Evolutionary conservation across 2,888 invertebrate genomes (phyloP), one percentile per base, ranked within the genome.

Genomic region (Pammene fasciana): DNA sequence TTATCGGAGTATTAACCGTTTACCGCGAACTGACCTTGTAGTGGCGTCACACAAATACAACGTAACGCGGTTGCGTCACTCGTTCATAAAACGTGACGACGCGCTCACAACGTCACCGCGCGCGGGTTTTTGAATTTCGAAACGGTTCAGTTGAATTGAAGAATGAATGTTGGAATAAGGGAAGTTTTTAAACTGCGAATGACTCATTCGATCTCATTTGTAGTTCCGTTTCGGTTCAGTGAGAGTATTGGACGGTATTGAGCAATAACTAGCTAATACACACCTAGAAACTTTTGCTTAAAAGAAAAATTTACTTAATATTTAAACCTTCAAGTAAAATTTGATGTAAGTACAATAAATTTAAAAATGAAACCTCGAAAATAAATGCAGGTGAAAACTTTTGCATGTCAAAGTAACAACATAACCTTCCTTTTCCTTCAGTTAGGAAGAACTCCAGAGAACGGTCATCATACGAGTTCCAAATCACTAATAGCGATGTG

Each of bases 1-100:
- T 62, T 81, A 71, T 64, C 59, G 64, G 62, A 18, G 38, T 62
- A 59, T 65, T 16, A n/a, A 67, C 67, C 67, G 62, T 64, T 67
- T 38, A 54, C 70, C 59, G 55, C 38, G 34, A 55, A 72, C 74
- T 78, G 70, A 60, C 57, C 75, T 71, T 71, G 70, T 57, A 65
- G 67, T 66, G 71, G 48, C 65, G 79, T 78, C 75, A 77, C 68
- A 38, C 43, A 45, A 75, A 76, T 68, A 38, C 43, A 46, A 75
- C 78, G 78, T 79, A 76, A 78, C 36, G n/a, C 13, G 11, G 54
- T 54, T 70, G 72, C 65, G 78, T 75, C 77, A 75, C 16, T 64
- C 68, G 48, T 54, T 54, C 54, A 36, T 54, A 54, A 54, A 54
- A 9, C 54, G 54, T 61, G 50, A 62, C 50, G 62, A 36, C 62